Evolutionary conservation across 2,888 invertebrate genomes (phyloP), one percentile per base, ranked within the genome.

Genomic region (Conops quadrifasciatus): DNA sequence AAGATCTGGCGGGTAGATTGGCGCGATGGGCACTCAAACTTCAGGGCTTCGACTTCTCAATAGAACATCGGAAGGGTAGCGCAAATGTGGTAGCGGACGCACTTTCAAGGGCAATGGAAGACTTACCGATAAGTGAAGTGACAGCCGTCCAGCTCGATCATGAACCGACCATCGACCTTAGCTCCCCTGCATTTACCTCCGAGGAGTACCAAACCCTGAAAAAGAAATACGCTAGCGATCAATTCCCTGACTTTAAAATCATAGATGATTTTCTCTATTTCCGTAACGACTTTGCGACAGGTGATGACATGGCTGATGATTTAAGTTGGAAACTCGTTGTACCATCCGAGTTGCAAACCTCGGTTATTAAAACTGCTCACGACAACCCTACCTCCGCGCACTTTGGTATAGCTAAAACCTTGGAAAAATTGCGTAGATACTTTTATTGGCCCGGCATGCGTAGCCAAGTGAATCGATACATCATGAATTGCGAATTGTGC

Each of bases 381-480:
- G 56, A 68, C 43, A 49, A 58, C 19, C 69, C 69, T 11, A 7
- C 45, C 2, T 64, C 65, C 15, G 49, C 69, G n/a, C 69, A 65
- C 36, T 36, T 47, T 43, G 72, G 72, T 49, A 65, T 45, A 7
- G 69, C 45, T 2, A 72, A 72, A 36, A 58, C 68, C 1, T 13
- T 69, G 3, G 72, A 72, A 16, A 69, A 67, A 47, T 26, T 71
- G 4, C 30, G 62, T 2, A 45, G 71, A 26, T 60, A 67, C 45
- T 63, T 67, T n/a, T 67, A 53, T 62, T 71, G 71, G 71, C 63
- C 71, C 2, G 56, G 67, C 1, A 66, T 66, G 71, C 59, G 47
- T 24, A 51, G 11, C 3, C 47, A 45, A 47, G 53, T 56, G 3
- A n/a, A 19, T 24, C 53, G 21, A 21, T 56, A 56, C 19, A 56